phyloP scores from a whole-genome alignment of 2,113 vertebrate genomes.

The Pteronura brasiliensis region DNA sequence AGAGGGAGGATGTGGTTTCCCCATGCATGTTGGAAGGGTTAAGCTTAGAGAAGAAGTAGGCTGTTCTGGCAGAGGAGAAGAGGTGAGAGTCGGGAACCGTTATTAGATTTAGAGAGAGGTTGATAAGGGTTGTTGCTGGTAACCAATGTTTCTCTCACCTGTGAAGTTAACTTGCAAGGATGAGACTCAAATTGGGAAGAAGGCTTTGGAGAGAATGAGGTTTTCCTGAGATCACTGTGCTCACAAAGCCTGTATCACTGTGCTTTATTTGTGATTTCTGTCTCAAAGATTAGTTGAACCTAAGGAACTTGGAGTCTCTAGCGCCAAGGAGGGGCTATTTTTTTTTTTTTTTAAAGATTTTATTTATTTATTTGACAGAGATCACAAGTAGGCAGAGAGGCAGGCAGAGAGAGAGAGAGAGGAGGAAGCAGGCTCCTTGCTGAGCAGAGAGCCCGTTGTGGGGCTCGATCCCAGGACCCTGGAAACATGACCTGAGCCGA shows the following conservation, averaged over 20 bases:
- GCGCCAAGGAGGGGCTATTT: background rate
- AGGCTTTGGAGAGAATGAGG: background rate
- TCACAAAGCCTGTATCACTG: background rate
- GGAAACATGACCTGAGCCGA: too few relatives aligned
- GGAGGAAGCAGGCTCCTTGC: too few relatives aligned
- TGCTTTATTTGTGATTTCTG: background rate
- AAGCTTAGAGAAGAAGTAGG: background rate
- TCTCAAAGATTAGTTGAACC: background rate
- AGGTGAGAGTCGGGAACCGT: background rate
- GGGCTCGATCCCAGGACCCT: too few relatives aligned
- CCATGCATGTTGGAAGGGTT: background rate
- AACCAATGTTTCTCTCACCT: background rate
- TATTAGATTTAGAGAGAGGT: background rate
- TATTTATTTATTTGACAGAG: too few relatives aligned
- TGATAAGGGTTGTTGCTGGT: background rate
- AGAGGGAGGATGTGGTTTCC: background rate
- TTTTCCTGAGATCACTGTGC: background rate
- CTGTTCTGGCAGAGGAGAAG: background rate
- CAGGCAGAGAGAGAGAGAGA: too few relatives aligned
- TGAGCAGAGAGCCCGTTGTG: too few relatives aligned
- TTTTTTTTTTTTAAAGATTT: background rate
- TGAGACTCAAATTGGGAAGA: background rate
- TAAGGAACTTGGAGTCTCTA: background rate
- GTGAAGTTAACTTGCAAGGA: background rate
- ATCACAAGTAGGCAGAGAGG: too few relatives aligned